Evolutionary conservation across 2,113 vertebrate genomes (phyloP), one percentile per base, ranked within the genome.

Genomic region (Hippoglossus stenolepis): DNA sequence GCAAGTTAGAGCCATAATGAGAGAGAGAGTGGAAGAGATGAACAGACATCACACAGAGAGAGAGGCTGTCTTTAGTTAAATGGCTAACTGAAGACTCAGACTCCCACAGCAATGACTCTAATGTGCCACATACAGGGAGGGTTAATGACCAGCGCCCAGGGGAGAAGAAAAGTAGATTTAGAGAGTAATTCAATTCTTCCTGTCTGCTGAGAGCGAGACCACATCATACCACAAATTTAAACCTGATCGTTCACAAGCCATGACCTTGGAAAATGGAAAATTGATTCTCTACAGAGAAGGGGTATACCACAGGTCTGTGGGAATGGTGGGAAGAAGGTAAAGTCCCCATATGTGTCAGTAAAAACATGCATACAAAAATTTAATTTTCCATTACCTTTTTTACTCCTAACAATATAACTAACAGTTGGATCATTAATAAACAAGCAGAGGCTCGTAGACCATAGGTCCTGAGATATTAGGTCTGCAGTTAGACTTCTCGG

Each of bases 21-120:
- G 31, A 68, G 26, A 40, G 26, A 40, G 38, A 26, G 57, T 24
- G 53, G 40, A 66, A 65, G 35, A 75, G 51, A 79, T 4, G 12
- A 74, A 84, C 26, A 45, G 53, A 69, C 51, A 54, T 69, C 54
- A 82, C 77, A 69, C 62, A 69, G 43, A 71, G 47, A 80, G 43
- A 71, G 54, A 80, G 62, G 75, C 38, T 49, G 65, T 73, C 51
- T 85, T 63, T 73, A 70, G 75, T 82, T 82, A 82, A 82, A 79
- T 63, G 21, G 47, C 65, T 60, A 63, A 28, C 23, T 24, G 76
- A 82, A 68, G 49, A 56, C 43, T 68, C 53, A 20, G 43, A 63
- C 62, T 85, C 61, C 65, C 73, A 67, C 49, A 64, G 65, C 51
- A 43, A 20, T 43, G 76, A n/a, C 43, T 77, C 53, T 35, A 79